Percentiles rank a stretch among this genome's conserved stretches.
These are phyloP conservation scores for Stegana nigrithorax DNA, from an alignment of 2,888 invertebrate genomes.

Conservation along the genomic window DNA sequence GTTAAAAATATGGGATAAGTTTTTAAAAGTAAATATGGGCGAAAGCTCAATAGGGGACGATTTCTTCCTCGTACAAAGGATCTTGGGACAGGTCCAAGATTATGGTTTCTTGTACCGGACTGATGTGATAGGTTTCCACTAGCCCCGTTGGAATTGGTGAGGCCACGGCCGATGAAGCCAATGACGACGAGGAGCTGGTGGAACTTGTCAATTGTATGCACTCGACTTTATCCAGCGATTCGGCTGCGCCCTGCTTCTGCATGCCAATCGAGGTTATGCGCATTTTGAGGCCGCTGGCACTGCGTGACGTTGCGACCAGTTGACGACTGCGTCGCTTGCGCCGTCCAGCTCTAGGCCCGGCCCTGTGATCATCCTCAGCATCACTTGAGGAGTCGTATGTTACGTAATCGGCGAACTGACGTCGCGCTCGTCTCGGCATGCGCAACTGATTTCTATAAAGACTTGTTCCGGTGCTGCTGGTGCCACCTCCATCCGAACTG, in stretches of 20 bases:
- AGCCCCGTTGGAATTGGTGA: constrained; percentile 19
- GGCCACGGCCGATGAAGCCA: too few relatives aligned
- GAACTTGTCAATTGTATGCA: constrained; percentile 47
- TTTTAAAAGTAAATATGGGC: background rate
- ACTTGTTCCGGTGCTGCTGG: constrained; percentile 1
- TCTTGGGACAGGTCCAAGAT: constrained; percentile 36
- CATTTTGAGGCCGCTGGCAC: constrained; percentile 38
- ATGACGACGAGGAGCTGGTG: constrained; percentile 28
- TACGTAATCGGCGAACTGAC: constrained; percentile 32
- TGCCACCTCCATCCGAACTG: background rate
- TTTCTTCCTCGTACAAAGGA: constrained; percentile 62
- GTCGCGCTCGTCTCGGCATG: background rate
- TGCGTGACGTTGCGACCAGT: constrained; percentile 27
- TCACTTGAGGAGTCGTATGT: constrained; percentile 25
- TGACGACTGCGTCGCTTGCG: constrained; percentile 30
- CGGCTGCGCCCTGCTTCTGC: background rate
- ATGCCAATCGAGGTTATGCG: constrained; percentile 33
- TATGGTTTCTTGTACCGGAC: background rate
- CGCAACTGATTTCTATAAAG: background rate
- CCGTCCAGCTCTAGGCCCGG: constrained; percentile 38
- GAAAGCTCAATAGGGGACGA: constrained; percentile 47
- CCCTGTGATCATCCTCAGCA: constrained; percentile 2
- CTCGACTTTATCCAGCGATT: constrained; percentile 33
- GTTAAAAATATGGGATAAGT: too few relatives aligned
- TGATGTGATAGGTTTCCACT: background rate